Percentiles rank a stretch among this genome's conserved stretches.
phyloP scores from a whole-genome alignment of 1,140 invertebrate genomes.

The Ips nitidus region DNA sequence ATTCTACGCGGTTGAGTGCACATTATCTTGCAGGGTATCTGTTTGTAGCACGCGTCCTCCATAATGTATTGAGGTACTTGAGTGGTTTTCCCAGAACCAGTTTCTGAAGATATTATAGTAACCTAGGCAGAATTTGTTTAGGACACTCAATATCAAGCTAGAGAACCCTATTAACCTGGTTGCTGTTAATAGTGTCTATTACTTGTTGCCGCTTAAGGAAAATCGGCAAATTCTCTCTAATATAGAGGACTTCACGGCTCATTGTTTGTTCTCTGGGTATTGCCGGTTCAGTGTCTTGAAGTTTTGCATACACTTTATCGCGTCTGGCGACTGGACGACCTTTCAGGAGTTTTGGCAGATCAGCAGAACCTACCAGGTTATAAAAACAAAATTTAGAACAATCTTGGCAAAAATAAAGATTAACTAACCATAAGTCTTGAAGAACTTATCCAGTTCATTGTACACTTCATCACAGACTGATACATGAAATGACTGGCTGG shows the following conservation, averaged over 20 bases:
- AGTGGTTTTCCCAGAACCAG: conserved; percentile 89
- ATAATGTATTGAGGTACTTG: conserved; percentile 90
- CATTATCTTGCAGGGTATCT: conserved; percentile 78
- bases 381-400: too few relatives aligned
- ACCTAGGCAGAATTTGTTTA: conserved; percentile 1
- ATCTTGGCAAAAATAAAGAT: too few relatives aligned
- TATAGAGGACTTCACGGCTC: conserved; percentile 41
- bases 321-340: conserved; percentile 60
- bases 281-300: conserved; percentile 22
- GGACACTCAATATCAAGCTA: too few relatives aligned
- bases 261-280: conserved; percentile 2
- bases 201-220: conserved; percentile 58
- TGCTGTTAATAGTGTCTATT: conserved; percentile 55
- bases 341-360: not conserved
- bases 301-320: conserved; percentile 25
- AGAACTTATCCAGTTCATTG: conserved; percentile 3
- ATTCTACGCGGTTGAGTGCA: conserved; percentile 92
- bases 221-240: conserved; percentile 63
- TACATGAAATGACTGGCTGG: conserved; percentile 53
- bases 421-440: too few relatives aligned
- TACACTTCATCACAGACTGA: conserved; percentile 19
- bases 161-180: conserved; percentile 53
- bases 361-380: too few relatives aligned
- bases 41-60: conserved; percentile 68
- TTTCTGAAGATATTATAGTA: conserved; percentile 69